Evolutionary conservation across 2,797 vertebrate species (phyloP).

Genomic region (Clarias laeviceps): DNA sequence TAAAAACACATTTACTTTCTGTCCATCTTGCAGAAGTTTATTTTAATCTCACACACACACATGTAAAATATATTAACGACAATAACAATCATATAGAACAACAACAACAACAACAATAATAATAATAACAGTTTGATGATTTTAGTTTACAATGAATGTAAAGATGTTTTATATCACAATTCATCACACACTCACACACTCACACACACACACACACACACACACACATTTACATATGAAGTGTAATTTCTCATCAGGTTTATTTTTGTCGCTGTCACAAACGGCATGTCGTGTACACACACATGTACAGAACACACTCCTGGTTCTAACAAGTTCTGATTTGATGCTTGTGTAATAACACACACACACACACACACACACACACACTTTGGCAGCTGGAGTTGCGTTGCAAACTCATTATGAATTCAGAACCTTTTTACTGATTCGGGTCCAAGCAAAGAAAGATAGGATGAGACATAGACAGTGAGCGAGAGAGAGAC

Average conservation of each 20-base stretch:
- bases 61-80: constrained; percentile 19
- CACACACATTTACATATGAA: neutral
- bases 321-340: neutral
- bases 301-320: neutral
- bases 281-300: neutral
- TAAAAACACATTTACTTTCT: constrained; percentile 23
- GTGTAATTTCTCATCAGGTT: neutral
- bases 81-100: no score
- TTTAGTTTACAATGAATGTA: no score
- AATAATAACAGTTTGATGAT: no score
- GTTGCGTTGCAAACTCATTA: no score
- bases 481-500: no score
- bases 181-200: neutral
- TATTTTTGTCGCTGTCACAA: neutral
- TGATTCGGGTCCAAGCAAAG: no score
- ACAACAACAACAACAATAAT: no score
- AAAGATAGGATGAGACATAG: no score
- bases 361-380: neutral
- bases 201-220: neutral
- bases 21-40: neutral
- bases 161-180: no score
- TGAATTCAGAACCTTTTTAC: no score
- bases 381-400: no score
- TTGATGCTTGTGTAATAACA: neutral
- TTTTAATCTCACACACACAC: neutral